phyloP scores from a whole-genome alignment of 2,797 vertebrate species.

The Anabacerthia variegaticeps region DNA sequence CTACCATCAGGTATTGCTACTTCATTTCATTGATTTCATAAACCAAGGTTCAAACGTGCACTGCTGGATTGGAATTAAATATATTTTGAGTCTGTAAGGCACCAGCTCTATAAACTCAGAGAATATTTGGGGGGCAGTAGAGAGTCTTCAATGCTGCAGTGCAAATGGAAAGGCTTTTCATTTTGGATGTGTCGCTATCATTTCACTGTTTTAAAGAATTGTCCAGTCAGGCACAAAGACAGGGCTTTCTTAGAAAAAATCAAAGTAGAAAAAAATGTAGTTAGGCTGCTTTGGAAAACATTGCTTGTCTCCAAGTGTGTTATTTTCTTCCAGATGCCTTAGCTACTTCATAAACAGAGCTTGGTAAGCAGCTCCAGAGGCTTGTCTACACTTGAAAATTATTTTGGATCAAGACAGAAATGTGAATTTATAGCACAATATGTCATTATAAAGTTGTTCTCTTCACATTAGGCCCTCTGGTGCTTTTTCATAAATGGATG shows the following conservation, averaged over 20 bases:
- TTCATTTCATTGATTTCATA: slow-evolving; percentile 10
- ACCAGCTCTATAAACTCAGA: slow-evolving; percentile 27
- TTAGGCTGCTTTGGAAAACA: not conserved
- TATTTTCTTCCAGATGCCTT: slow-evolving; percentile 8
- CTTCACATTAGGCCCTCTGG: not conserved
- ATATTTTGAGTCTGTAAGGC: not conserved
- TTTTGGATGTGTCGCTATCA: slow-evolving; percentile 22
- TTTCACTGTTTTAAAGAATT: not conserved
- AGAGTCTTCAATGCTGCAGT: not conserved
- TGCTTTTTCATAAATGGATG: not conserved
- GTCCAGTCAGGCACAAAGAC: not conserved
- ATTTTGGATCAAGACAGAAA: slow-evolving; percentile 39
- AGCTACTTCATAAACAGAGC: slow-evolving; percentile 13
- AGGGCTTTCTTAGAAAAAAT: not conserved
- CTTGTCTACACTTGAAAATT: slow-evolving; percentile 49
- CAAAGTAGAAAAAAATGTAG: not conserved
- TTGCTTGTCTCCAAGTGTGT: not conserved
- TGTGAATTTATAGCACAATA: slow-evolving; percentile 4
- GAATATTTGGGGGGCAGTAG: slow-evolving; percentile 9
- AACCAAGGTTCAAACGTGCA: not conserved
- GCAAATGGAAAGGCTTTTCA: slow-evolving; percentile 30
- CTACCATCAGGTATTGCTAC: slow-evolving; percentile 48
- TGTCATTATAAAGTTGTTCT: not conserved
- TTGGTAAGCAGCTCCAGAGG: slow-evolving; percentile 2
- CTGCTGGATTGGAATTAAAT: slow-evolving; percentile 41